phyloP scores from a whole-genome alignment of 2,797 vertebrate genomes.

The Amazona ochrocephala region DNA sequence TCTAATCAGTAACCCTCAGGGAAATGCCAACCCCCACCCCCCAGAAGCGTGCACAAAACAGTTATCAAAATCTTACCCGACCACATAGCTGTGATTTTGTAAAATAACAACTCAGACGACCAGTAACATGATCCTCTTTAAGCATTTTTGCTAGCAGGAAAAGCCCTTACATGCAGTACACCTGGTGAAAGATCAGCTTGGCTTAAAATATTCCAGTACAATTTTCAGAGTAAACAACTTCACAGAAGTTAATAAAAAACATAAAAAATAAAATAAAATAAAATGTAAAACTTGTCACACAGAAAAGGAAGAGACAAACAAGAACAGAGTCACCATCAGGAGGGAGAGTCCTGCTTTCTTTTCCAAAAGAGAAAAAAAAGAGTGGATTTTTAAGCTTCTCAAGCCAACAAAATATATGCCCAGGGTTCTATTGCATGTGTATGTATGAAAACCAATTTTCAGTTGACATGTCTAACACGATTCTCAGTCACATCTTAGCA shows the following conservation, averaged over 20 bases:
- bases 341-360: constrained; percentile 73
- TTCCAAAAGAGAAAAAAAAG: constrained; percentile 1
- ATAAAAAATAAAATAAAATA: constrained; percentile 68
- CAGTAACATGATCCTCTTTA: constrained; percentile 85
- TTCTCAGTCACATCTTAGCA: constrained; percentile 74
- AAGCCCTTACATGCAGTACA: constrained; percentile 84
- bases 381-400: constrained; percentile 69
- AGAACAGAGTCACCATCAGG: constrained; percentile 62
- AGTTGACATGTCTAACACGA: constrained; percentile 59
- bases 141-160: constrained; percentile 83
- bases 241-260: constrained; percentile 94
- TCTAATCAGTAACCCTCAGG: constrained; percentile 80
- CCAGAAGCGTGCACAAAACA: constrained; percentile 82
- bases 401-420: constrained; percentile 38
- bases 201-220: constrained; percentile 89
- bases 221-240: constrained; percentile 94
- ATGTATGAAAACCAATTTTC: constrained; percentile 61
- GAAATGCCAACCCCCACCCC: constrained; percentile 78
- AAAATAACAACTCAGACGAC: constrained; percentile 84
- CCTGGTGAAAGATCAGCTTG: constrained; percentile 83
- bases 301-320: constrained; percentile 71
- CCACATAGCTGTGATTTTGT: constrained; percentile 81
- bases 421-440: constrained; percentile 50
- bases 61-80: constrained; percentile 82
- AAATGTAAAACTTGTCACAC: constrained; percentile 77